Evolutionary conservation across 1,140 invertebrate species (phyloP), one percentile per base, ranked within the genome.

Genomic region (Sycophila sp.): DNA sequence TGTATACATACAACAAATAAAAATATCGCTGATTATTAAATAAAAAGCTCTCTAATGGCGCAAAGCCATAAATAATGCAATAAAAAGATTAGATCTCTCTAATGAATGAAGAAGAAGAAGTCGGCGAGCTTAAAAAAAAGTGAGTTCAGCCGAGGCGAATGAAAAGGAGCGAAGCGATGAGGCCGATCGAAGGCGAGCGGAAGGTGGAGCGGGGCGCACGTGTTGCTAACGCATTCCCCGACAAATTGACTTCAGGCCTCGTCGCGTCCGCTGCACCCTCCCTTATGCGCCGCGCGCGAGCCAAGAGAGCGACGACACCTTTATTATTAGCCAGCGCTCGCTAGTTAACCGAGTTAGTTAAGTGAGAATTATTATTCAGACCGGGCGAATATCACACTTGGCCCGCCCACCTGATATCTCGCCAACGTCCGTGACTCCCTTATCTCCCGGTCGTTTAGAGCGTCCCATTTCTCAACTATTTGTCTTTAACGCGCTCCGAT

Each of bases 291-390:
- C n/a, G 53, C 58, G 36, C 32, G 17, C 32, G 62, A 69, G 62
- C 26, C n/a, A 63, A 36, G 38, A 58, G 67, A 71, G 51, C 76
- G 76, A 78, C 75, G 80, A 81, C 78, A 79, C 80, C 80, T 85
- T 84, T 84, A 86, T 86, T 85, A 85, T 86, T 85, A 86, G 84
- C 83, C 80, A 75, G 76, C 60, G n/a, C 38, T 60, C 70, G 81
- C 80, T 83, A 83, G 83, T 86, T 85, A 86, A 80, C 80, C 78
- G 78, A 83, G 79, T 85, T 83, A 81, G 80, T 85, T 85, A 84
- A 85, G 81, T 83, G 83, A 82, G 83, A 85, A 86, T 86, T 85
- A 86, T 85, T 85, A 86, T 85, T 86, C 83, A 83, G 81, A 80
- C 65, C 73, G 76, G 68, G 62, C 67, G 71, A 71, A 70, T 77